Conservation (phyloP, 2,888 invertebrate species). For the Drosophila mettleri region DNA sequence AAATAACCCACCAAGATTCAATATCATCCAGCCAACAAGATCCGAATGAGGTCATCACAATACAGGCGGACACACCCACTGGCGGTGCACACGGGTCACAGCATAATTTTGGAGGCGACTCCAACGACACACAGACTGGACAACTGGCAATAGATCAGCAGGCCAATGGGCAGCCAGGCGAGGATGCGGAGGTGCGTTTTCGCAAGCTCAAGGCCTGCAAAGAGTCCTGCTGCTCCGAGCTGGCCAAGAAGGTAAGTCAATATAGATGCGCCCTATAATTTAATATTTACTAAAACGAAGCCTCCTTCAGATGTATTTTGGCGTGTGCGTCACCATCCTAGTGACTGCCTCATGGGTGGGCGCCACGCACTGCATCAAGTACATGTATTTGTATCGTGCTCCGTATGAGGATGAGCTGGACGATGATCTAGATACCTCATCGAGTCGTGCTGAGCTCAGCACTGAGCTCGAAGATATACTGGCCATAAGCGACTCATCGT, state of each 20-base stretch:
- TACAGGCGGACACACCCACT: slow-evolving; percentile 79
- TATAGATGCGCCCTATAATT: too few relatives aligned
- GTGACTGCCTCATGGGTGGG: slow-evolving; percentile 97
- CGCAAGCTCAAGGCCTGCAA: slow-evolving; percentile 87
- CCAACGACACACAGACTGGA: slow-evolving; percentile 59
- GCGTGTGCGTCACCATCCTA: slow-evolving; percentile 93
- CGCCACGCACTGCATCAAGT: slow-evolving; percentile 95
- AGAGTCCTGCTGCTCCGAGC: slow-evolving; percentile 92
- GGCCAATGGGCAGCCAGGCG: slow-evolving; percentile 69
- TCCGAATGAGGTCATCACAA: slow-evolving; percentile 85
- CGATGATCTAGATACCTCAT: slow-evolving; percentile 71
- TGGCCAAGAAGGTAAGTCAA: slow-evolving; percentile 90
- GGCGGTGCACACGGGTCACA: slow-evolving; percentile 64
- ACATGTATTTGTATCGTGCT: slow-evolving; percentile 88
- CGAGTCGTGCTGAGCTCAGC: slow-evolving; percentile 68
- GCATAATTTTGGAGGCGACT: slow-evolving; percentile 69
- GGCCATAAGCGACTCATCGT: slow-evolving; percentile 78
- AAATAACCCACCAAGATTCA: slow-evolving; percentile 86
- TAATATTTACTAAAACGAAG: background rate
- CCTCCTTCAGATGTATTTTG: slow-evolving; percentile 93
- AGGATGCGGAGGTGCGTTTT: slow-evolving; percentile 76
- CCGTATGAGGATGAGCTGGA: slow-evolving; percentile 80
- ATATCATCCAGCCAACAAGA: slow-evolving; percentile 88
- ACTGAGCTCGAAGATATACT: slow-evolving; percentile 74
- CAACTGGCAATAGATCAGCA: slow-evolving; percentile 73